A percentile compares a stretch with the other conserved stretches of the same genome.
phyloP scores from a whole-genome alignment of 2,888 invertebrate species.

The Pyrrhosoma nymphula region DNA sequence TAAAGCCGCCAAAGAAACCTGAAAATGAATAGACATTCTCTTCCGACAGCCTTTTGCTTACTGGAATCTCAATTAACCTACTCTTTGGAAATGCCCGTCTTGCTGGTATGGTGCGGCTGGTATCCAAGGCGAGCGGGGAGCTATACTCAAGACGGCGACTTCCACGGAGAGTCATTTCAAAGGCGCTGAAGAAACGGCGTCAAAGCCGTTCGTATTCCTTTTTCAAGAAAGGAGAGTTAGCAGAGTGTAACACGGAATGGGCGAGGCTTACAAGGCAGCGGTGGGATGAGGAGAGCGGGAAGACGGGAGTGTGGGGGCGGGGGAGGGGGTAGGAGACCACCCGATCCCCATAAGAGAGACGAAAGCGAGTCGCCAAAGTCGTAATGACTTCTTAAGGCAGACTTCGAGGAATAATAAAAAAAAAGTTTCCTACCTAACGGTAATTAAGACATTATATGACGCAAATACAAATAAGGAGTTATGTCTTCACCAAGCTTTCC shows the following conservation, averaged over 20 bases:
- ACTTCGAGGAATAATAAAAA: background rate
- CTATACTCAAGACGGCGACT: background rate
- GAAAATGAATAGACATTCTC: background rate
- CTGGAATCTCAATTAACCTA: slow-evolving; percentile 52
- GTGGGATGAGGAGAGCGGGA: background rate
- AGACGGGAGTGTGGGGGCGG: background rate
- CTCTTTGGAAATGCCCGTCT: slow-evolving; percentile 21
- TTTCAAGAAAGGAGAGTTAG: slow-evolving; percentile 40
- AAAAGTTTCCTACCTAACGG: slow-evolving; percentile 32
- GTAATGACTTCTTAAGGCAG: slow-evolving; percentile 19
- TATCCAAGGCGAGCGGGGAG: background rate
- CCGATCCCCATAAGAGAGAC: background rate
- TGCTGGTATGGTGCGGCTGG: background rate
- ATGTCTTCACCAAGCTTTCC: slow-evolving; percentile 44
- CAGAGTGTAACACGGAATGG: slow-evolving; percentile 35
- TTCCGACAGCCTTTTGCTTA: background rate
- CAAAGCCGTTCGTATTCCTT: slow-evolving; percentile 2
- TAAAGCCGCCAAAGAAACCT: background rate
- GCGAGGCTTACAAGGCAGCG: background rate
- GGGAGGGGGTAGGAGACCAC: background rate
- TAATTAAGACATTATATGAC: slow-evolving; percentile 44
- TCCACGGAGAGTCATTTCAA: background rate
- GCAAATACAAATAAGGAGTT: slow-evolving; percentile 52
- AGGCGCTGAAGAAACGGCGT: slow-evolving; percentile 8
- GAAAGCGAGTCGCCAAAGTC: slow-evolving; percentile 32